These are phyloP conservation scores for Monomorium pharaonis DNA, from an alignment of 1,140 invertebrate species.

Conservation along the genomic window DNA sequence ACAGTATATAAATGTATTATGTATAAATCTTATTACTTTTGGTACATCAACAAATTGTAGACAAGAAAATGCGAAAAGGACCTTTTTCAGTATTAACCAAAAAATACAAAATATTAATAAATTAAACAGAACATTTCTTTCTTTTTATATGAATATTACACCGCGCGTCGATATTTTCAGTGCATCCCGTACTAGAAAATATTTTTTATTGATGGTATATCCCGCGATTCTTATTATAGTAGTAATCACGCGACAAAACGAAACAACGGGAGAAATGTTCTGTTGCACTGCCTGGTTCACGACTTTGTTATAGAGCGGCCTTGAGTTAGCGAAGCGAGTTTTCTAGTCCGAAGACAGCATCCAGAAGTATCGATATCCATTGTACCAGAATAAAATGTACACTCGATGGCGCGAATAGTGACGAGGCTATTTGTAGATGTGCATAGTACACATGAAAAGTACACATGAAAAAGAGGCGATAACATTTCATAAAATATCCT, in stretches of 20 bases:
- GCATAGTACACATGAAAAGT: constrained; percentile 6
- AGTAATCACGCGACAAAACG: background rate
- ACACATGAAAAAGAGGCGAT: background rate
- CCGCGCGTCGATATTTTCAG: background rate
- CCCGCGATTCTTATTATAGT: background rate
- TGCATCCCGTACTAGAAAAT: background rate
- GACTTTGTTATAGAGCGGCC: constrained; percentile 10
- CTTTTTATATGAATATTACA: background rate
- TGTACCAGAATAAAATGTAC: constrained; percentile 63
- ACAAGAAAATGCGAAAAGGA: background rate
- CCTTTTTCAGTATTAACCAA: background rate
- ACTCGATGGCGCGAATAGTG: constrained; percentile 50
- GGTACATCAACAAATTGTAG: background rate
- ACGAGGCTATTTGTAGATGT: constrained; percentile 59
- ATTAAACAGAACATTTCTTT: background rate
- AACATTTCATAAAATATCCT: constrained; percentile 12
- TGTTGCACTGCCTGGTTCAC: background rate
- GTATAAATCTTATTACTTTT: background rate
- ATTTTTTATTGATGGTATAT: constrained; percentile 11
- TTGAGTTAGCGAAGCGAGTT: constrained; percentile 37
- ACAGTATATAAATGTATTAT: too few relatives aligned
- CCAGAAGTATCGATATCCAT: constrained; percentile 56
- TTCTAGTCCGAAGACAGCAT: constrained; percentile 57
- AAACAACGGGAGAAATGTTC: background rate
- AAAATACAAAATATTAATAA: background rate